These are phyloP conservation scores for Panulirus ornatus DNA, from an alignment of 1,140 invertebrate species.

Conservation along the genomic window DNA sequence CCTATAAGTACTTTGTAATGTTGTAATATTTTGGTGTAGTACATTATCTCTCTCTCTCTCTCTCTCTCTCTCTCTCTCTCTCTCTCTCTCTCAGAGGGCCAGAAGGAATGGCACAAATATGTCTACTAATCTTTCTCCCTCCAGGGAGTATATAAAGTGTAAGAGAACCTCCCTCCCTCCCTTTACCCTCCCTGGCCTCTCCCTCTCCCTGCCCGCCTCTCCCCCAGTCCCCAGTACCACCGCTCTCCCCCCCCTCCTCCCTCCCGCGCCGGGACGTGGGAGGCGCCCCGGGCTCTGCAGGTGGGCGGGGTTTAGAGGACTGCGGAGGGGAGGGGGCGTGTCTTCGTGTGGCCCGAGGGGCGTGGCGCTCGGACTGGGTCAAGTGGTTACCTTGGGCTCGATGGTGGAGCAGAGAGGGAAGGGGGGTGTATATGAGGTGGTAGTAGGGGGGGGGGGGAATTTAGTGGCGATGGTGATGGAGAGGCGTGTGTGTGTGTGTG, in stretches of 20 bases:
- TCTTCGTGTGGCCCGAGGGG: constrained; percentile 33
- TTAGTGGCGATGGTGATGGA: constrained; percentile 8
- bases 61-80: not conserved
- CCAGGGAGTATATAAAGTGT: not conserved
- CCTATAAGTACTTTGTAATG: too few species aligned
- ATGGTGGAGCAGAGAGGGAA: constrained; percentile 6
- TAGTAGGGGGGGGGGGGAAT: not conserved
- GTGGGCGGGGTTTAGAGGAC: constrained; percentile 65
- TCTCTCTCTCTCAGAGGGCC: not conserved
- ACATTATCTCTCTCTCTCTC: not conserved
- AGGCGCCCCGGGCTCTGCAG: constrained; percentile 56
- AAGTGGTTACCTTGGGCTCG: constrained; percentile 7
- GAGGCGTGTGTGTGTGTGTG: not conserved
- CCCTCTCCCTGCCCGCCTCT: not conserved
- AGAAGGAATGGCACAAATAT: not conserved
- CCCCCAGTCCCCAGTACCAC: not conserved
- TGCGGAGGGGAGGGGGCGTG: constrained; percentile 65
- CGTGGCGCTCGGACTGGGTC: constrained; percentile 45
- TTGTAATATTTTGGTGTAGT: too few species aligned
- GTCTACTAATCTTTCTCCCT: not conserved
- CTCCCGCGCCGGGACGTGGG: constrained; percentile 31
- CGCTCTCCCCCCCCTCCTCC: not conserved
- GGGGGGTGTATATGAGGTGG: not conserved
- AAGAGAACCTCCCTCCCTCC: not conserved
- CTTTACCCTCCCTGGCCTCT: not conserved